Conservation (phyloP, 1,140 invertebrate genomes). For the Diabrotica virgifera region DNA sequence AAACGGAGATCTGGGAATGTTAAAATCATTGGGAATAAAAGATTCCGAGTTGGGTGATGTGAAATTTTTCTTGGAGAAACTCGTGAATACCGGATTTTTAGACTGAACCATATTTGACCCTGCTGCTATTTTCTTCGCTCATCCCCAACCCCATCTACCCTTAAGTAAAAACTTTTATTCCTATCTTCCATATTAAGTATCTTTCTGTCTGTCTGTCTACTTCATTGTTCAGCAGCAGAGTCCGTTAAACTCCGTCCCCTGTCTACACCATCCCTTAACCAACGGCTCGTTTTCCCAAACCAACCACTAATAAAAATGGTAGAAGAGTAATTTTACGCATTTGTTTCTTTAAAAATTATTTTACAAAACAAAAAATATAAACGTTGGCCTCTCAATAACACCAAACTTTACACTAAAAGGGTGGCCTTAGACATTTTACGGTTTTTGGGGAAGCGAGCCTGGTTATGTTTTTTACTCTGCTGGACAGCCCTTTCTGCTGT, state of each 20-base stretch:
- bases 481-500: constrained; percentile 13
- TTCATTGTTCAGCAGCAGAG: constrained; percentile 43
- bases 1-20: constrained; percentile 89
- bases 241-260: constrained; percentile 46
- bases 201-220: constrained; percentile 27
- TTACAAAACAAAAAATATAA: no score
- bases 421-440: no score
- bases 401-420: no score
- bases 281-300: not conserved
- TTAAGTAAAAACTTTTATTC: constrained; percentile 47
- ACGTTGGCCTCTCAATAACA: no score
- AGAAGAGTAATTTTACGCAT: no score
- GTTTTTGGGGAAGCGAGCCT: no score
- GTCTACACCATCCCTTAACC: constrained; percentile 4
- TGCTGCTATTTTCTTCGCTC: constrained; percentile 47
- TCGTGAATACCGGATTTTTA: constrained; percentile 94
- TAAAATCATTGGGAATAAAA: constrained; percentile 91
- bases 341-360: no score
- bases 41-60: constrained; percentile 95
- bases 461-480: not conserved
- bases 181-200: constrained; percentile 42
- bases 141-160: constrained; percentile 45
- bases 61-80: constrained; percentile 94
- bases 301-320: not conserved
- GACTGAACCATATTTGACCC: constrained; percentile 70